phyloP scores from a whole-genome alignment of 2,113 vertebrate genomes.

The Parus major region DNA sequence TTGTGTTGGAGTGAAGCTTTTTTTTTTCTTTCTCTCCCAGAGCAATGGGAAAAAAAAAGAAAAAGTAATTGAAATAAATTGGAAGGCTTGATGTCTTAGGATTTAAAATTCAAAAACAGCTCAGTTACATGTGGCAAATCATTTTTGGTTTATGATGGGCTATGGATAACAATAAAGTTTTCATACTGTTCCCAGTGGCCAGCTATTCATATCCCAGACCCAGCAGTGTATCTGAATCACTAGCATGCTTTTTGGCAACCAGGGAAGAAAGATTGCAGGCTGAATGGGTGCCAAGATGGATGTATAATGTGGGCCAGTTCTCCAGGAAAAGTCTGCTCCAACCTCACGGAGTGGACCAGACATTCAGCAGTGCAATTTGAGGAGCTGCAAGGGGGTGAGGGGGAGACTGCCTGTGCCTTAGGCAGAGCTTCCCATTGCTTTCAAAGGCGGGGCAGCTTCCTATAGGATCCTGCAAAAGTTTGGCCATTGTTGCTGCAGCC shows the following conservation, averaged over 20 bases:
- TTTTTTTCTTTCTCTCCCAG: neutral
- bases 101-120: constrained; percentile 16
- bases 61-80: neutral
- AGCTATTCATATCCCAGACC: constrained; percentile 30
- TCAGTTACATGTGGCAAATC: constrained; percentile 14
- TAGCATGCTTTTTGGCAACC: constrained; percentile 6
- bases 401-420: neutral
- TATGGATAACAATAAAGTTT: constrained; percentile 27
- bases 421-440: neutral
- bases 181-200: constrained; percentile 25
- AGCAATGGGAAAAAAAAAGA: neutral
- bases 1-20: neutral
- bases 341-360: neutral
- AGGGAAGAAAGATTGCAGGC: neutral
- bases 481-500: neutral
- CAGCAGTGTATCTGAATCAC: constrained; percentile 14
- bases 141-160: constrained; percentile 30
- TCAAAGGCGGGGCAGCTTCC: neutral
- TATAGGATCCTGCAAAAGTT: neutral
- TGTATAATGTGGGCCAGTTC: neutral
- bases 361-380: neutral
- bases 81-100: neutral
- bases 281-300: neutral
- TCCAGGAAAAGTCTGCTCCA: neutral
- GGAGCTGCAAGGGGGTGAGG: neutral